Evolutionary conservation across 2,888 invertebrate genomes (phyloP), one percentile per base, ranked within the genome.

Genomic region (Tortrix viridana): DNA sequence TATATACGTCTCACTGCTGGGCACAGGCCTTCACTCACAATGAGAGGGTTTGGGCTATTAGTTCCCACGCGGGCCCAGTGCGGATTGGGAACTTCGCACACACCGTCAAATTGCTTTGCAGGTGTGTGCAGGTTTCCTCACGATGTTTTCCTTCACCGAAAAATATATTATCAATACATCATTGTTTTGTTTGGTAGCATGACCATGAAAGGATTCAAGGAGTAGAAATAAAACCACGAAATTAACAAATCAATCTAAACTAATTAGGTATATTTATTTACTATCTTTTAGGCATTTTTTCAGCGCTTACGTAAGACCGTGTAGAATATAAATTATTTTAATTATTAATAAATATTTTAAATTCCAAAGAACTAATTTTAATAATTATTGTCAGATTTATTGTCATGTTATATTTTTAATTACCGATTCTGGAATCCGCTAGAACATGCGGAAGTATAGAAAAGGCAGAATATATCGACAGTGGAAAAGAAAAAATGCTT

Each of bases 261-360:
- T 60, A 67, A 38, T 60, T 65, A 61, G 41, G 57, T 63, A 63
- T 58, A 63, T 63, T 63, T 72, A 76, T 79, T 80, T 65, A 65
- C 67, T 69, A 72, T 79, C 81, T 80, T 87, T 62, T 81, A 86
- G 88, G 88, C 89, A 81, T 83, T 64, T 80, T 77, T 74, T 71
- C 83, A 87, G 85, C 86, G 60, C 52, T 79, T 84, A 86, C 83
- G 80, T 76, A 73, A 75, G 79, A 74, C 66, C 65, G 71, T 77
- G 78, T 49, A 57, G 26, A 52, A 43, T 60, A 52, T 56, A 63
- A 58, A 63, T 58, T 22, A 50, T 41, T 59, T 44, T 41, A 46
- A 60, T 43, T 20, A 50, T 22, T 58, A 46, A 64, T 65, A 38
- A 50, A 47, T 37, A 50, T 47, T 57, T 49, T 5, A 43, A 49